Conservation (phyloP, 1,140 invertebrate genomes). For the Sitophilus oryzae region DNA sequence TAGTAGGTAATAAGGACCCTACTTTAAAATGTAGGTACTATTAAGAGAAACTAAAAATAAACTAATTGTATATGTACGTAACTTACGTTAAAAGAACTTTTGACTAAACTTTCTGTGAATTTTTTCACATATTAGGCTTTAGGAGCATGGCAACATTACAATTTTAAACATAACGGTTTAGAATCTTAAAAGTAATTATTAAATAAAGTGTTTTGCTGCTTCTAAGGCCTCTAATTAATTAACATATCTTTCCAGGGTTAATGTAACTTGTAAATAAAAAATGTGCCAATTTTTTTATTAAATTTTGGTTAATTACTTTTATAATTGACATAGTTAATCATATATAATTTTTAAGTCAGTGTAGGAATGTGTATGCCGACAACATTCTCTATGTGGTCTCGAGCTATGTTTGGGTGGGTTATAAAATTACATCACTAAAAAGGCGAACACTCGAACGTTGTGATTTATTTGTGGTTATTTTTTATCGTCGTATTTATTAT, state of each 20-base stretch:
- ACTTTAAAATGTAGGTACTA: constrained; percentile 13
- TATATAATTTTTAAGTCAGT: constrained; percentile 29
- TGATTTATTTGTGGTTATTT: constrained; percentile 22
- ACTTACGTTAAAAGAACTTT: constrained; percentile 15
- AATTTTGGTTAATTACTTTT: constrained; percentile 20
- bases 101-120: neutral
- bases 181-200: no score
- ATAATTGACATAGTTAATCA: constrained; percentile 30
- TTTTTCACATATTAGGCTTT: no score
- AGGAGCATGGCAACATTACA: neutral
- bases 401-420: constrained; percentile 1
- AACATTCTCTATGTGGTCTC: constrained; percentile 9
- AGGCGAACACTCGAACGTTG: neutral
- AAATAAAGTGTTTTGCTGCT: constrained; percentile 1
- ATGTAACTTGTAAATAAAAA: constrained; percentile 35
- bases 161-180: no score
- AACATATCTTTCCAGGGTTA: constrained; percentile 46
- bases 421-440: constrained; percentile 20
- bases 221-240: constrained; percentile 19
- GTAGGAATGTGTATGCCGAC: constrained; percentile 25
- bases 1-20: constrained; percentile 7
- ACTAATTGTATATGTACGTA: constrained; percentile 14
- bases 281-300: constrained; percentile 43
- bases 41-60: constrained; percentile 7
- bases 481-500: constrained; percentile 17